phyloP scores from a whole-genome alignment of 2,113 vertebrate species.

The Calyptommatus sinebrachiatus region DNA sequence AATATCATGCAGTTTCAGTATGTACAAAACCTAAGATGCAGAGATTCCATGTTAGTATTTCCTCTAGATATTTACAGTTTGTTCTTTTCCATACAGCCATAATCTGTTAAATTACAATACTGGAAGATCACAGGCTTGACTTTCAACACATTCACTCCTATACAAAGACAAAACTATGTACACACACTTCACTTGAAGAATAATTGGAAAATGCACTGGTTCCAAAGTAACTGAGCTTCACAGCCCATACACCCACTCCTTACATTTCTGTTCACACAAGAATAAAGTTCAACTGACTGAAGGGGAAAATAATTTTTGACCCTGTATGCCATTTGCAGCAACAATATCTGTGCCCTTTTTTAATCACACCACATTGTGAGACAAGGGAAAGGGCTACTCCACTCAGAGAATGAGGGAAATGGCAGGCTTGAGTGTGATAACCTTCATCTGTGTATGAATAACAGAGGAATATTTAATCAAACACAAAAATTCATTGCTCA shows the following conservation, averaged over 20 bases:
- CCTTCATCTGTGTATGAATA: rapidly evolving
- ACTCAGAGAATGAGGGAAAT: slow-evolving; percentile 40
- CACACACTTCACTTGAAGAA: slow-evolving; percentile 70
- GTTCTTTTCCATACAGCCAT: slow-evolving; percentile 71
- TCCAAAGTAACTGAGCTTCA: slow-evolving; percentile 55
- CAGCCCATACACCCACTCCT: slow-evolving; percentile 43
- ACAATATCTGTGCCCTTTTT: slow-evolving; percentile 31
- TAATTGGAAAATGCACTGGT: slow-evolving; percentile 68
- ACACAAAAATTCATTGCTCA: slow-evolving; percentile 12
- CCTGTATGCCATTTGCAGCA: slow-evolving; percentile 47
- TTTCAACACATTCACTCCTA: slow-evolving; percentile 76
- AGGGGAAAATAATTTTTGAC: slow-evolving; percentile 36
- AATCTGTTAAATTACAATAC: slow-evolving; percentile 74
- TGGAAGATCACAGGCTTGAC: slow-evolving; percentile 71
- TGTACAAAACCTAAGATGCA: slow-evolving; percentile 83
- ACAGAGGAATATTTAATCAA: background rate
- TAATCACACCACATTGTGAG: slow-evolving; percentile 27
- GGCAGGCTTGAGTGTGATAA: background rate
- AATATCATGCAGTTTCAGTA: slow-evolving; percentile 90
- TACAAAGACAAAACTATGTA: slow-evolving; percentile 76
- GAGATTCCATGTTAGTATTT: slow-evolving; percentile 75
- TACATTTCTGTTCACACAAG: slow-evolving; percentile 48
- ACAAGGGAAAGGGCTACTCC: slow-evolving; percentile 36
- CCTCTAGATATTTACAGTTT: slow-evolving; percentile 79
- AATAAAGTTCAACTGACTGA: slow-evolving; percentile 31